Base-by-base conservation (phyloP, 2,797 vertebrate genomes). In the Diplodus sargus region DNA sequence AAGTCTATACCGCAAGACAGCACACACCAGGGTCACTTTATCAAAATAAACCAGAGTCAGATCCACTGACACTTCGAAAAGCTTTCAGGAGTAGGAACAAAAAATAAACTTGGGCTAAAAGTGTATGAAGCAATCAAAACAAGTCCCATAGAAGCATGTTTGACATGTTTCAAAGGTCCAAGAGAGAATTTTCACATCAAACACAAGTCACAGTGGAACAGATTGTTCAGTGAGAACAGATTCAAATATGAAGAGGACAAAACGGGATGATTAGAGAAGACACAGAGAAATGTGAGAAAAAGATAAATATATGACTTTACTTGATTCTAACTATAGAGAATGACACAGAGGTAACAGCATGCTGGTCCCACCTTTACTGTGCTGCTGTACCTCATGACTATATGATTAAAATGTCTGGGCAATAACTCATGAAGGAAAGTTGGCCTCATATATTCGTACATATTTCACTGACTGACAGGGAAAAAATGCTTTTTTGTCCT, bases 101-200 rank as follows among this genome's bases (percentile, higher is more conserved):
- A 86, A 79, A 91, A 84, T 73, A 88, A 90, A 73, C 79, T 17
- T 4, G 17, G 30, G 48, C 45, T 88, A n/a, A 78, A 83, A 79
- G 71, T 56, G 62, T 63, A 47, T 53, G 59, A 81, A 62, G 57
- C 10, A 81, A 82, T 79, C 69, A 66, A 83, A 91, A 65, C 53
- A 64, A 52, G 17, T 3, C 14, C 17, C 48, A 34, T 23, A 76
- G 28, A 23, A 63, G 70, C 72, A 43, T 68, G 67, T 84, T 54
- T 57, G 67, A 86, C 78, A 79, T 60, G 42, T 78, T 84, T 67
- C 5, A 66, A 57, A 57, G 0, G 28, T 69, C 34, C 20, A 2
- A 42, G 7, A 18, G 39, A 73, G 23, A 9, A 4, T 72, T 69
- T 75, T 68, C 18, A 68, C 47, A 56, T 61, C 30, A 52, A 39